These are phyloP conservation scores for Thalassoma bifasciatum DNA, from an alignment of 2,113 vertebrate genomes.

Conservation along the genomic window DNA sequence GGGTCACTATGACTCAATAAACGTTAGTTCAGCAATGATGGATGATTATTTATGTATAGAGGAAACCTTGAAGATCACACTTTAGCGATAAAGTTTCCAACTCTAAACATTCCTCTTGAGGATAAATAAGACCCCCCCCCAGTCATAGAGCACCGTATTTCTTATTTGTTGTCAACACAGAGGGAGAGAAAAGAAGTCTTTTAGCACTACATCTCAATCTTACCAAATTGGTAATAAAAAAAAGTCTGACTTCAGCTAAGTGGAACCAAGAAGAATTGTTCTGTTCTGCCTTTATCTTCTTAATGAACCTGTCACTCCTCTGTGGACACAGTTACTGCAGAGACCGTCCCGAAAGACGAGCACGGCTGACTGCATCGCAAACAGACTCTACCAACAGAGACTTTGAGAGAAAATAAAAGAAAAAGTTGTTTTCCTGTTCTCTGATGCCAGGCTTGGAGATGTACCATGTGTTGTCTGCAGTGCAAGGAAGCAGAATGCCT, in stretches of 20 bases:
- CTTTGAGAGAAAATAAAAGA: conserved; percentile 16
- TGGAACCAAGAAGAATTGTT: conserved; percentile 45
- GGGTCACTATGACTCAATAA: too few relatives aligned
- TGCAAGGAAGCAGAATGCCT: conserved; percentile 11
- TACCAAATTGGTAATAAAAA: conserved; percentile 15
- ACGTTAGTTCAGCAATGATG: too few relatives aligned
- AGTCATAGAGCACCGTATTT: not conserved
- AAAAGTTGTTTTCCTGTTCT: conserved; percentile 24
- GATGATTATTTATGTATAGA: too few relatives aligned
- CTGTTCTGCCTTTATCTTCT: conserved; percentile 61
- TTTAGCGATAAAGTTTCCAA: not conserved
- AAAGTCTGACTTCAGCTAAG: conserved; percentile 23
- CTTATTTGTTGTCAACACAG: conserved; percentile 5
- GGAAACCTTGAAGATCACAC: too few relatives aligned
- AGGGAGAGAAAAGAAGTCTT: not conserved
- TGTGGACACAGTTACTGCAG: conserved; percentile 37
- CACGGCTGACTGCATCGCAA: conserved; percentile 7
- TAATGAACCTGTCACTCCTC: conserved; percentile 70
- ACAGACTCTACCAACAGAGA: conserved; percentile 11
- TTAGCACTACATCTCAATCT: conserved; percentile 21
- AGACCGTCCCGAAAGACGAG: conserved; percentile 27
- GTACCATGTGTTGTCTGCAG: conserved; percentile 35
- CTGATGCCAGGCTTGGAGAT: conserved; percentile 12
- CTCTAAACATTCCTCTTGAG: not conserved
- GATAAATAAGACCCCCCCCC: not conserved